These are phyloP conservation scores for Siderastrea siderea DNA, from an alignment of 92 coral and sea anemone species.

Conservation along the genomic window DNA sequence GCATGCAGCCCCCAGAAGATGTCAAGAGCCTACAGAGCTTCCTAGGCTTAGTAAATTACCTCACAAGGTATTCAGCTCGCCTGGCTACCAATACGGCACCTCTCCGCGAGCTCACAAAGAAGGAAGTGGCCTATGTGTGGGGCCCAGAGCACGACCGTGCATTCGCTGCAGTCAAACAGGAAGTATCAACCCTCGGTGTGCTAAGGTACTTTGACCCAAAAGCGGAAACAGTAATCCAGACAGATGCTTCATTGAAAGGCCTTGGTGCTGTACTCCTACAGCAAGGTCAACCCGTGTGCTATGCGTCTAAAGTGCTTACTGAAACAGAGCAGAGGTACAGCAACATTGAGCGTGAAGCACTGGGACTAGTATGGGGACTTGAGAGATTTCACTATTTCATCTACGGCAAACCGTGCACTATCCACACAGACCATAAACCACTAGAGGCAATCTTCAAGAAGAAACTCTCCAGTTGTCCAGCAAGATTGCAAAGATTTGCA, in stretches of 20 bases:
- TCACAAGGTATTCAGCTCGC: no score
- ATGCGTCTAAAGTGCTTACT: slow-evolving; percentile 66
- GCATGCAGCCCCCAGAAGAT: no score
- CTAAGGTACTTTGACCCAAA: slow-evolving; percentile 59
- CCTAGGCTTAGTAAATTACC: no score
- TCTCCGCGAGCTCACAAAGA: slow-evolving; percentile 46
- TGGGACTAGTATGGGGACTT: slow-evolving; percentile 68
- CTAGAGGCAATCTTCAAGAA: slow-evolving; percentile 65
- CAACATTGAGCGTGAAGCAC: slow-evolving; percentile 75
- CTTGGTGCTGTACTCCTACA: slow-evolving; percentile 35
- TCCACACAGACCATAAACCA: slow-evolving; percentile 73
- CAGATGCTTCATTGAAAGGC: slow-evolving; percentile 36
- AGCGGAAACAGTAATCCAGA: slow-evolving; percentile 51
- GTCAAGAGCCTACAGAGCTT: slow-evolving; percentile 10
- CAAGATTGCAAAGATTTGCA: slow-evolving; percentile 68
- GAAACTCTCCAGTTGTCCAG: slow-evolving; percentile 59
- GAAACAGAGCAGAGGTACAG: slow-evolving; percentile 68
- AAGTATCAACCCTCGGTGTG: slow-evolving; percentile 55
- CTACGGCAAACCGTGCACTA: slow-evolving; percentile 65
- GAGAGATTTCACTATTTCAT: slow-evolving; percentile 74
- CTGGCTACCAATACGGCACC: no score
- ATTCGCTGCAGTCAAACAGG: slow-evolving; percentile 47
- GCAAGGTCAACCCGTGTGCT: slow-evolving; percentile 65
- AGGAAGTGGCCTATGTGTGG: slow-evolving; percentile 38
- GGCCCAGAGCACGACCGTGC: neutral